Conservation (phyloP, 2,113 vertebrate genomes). For the Melanotaenia duboulayi region DNA sequence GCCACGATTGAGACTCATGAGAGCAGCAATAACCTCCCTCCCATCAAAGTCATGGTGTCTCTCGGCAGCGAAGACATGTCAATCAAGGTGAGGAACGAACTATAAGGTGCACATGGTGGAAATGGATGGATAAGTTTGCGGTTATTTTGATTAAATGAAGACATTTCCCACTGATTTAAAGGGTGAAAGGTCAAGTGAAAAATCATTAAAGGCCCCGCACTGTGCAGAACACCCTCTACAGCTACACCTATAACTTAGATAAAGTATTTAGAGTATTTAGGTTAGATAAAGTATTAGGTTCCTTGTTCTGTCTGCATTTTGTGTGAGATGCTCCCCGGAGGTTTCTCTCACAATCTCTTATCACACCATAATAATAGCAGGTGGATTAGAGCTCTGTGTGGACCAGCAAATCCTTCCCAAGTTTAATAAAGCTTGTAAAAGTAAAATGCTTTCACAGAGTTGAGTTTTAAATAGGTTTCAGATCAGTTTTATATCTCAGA, state of each 20-base stretch:
- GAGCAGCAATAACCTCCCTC: slow-evolving; percentile 82
- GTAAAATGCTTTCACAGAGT: not conserved
- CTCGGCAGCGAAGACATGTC: slow-evolving; percentile 93
- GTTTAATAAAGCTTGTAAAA: slow-evolving; percentile 19
- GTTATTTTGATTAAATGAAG: too few relatives aligned
- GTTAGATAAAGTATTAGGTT: not conserved
- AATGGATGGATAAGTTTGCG: too few relatives aligned
- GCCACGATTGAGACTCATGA: slow-evolving; percentile 93
- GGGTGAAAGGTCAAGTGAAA: not conserved
- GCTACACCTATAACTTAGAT: not conserved
- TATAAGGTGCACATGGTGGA: too few relatives aligned
- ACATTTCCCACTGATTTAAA: not conserved
- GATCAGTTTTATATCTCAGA: not conserved
- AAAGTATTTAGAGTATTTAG: not conserved
- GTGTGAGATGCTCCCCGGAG: not conserved
- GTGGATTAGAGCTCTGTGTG: slow-evolving; percentile 1
- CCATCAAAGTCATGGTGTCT: slow-evolving; percentile 89
- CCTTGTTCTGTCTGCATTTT: not conserved
- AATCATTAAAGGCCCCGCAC: not conserved
- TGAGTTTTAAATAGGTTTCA: slow-evolving; percentile 1
- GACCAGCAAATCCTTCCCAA: not conserved
- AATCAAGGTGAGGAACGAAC: slow-evolving; percentile 84
- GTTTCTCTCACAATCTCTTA: not conserved
- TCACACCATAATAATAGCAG: not conserved
- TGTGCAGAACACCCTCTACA: not conserved